phyloP scores from a whole-genome alignment of 2,113 vertebrate species.

The Ceuthmochares aereus region DNA sequence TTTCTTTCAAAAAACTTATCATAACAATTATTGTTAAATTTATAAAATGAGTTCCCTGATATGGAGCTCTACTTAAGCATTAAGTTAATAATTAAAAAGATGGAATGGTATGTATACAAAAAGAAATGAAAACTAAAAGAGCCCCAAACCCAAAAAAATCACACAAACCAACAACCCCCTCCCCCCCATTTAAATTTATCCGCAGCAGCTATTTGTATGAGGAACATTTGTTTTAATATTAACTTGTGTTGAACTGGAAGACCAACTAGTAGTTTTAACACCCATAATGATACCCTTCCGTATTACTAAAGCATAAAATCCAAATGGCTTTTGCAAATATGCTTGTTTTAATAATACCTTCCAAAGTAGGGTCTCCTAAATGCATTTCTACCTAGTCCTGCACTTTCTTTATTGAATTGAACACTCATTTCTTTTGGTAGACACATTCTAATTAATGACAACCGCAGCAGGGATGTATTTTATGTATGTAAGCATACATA shows the following conservation, averaged over 20 bases:
- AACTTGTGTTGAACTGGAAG: not conserved
- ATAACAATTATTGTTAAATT: not conserved
- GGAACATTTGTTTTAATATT: not conserved
- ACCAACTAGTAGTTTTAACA: not conserved
- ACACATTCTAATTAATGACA: not conserved
- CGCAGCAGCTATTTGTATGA: not conserved
- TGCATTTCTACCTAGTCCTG: not conserved
- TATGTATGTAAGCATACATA: not conserved
- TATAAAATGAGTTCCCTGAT: not conserved
- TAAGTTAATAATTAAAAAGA: not conserved
- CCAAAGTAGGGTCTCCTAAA: not conserved
- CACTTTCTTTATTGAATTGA: not conserved
- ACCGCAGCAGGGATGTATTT: not conserved
- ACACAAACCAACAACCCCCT: not conserved
- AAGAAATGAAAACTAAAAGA: not conserved
- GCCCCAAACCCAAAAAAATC: not conserved
- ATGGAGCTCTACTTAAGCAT: not conserved
- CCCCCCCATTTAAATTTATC: not conserved
- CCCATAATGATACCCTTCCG: not conserved
- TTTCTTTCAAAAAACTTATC: not conserved
- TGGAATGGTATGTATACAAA: accelerated
- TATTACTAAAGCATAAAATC: not conserved
- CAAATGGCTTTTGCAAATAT: not conserved
- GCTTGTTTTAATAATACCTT: not conserved
- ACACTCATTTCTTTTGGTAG: not conserved